These are phyloP conservation scores for Loxodonta africana DNA, from an alignment of 2,113 vertebrate genomes.

Conservation along the genomic window DNA sequence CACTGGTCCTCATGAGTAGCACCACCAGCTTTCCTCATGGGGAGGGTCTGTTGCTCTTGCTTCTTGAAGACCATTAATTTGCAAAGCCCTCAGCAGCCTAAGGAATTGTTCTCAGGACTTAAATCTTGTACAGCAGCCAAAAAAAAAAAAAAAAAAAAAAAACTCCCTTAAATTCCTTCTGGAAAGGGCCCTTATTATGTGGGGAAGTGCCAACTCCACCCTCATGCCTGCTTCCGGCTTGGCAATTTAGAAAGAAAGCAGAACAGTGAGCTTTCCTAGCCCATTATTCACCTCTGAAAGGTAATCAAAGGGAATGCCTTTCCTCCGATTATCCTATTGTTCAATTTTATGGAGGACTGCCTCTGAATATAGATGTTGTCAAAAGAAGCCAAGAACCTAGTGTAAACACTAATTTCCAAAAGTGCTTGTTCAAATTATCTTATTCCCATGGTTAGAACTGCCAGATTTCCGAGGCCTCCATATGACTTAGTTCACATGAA, in stretches of 20 bases:
- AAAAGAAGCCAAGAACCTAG: conserved; percentile 32
- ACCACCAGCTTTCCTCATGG: not conserved
- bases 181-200: not conserved
- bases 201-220: conserved; percentile 35
- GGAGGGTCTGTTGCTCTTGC: not conserved
- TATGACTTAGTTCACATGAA: not conserved
- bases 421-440: not conserved
- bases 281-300: conserved; percentile 58
- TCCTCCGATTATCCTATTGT: conserved; percentile 53
- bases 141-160: too few species aligned
- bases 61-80: not conserved
- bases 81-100: not conserved
- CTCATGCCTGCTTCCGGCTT: conserved; percentile 55
- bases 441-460: not conserved
- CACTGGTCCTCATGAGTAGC: rapidly evolving
- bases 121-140: conserved; percentile 11
- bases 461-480: not conserved
- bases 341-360: not conserved
- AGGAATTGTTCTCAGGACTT: not conserved
- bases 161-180: conserved; percentile 44
- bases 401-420: conserved; percentile 37
- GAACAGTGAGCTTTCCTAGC: not conserved
- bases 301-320: conserved; percentile 56
- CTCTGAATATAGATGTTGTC: conserved; percentile 40
- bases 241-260: conserved; percentile 48